Percentiles rank a stretch among this genome's conserved stretches.
These are phyloP conservation scores for Peromyscus leucopus DNA, from an alignment of 2,113 vertebrate species.

Conservation along the genomic window DNA sequence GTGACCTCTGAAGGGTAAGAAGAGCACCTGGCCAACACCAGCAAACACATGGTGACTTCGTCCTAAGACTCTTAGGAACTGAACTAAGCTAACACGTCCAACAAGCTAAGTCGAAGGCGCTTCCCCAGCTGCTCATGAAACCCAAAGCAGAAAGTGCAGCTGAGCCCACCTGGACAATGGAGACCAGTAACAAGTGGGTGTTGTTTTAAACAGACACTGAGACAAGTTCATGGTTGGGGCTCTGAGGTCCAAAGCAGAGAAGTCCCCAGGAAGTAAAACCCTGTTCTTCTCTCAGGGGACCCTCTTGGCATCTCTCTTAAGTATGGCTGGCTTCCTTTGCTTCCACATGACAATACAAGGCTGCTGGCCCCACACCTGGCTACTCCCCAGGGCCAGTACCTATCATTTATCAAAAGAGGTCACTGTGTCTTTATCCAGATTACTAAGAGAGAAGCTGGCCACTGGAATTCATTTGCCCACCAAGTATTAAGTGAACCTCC, in stretches of 20 bases:
- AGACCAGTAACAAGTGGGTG: neutral
- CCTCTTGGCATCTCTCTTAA: conserved; percentile 3
- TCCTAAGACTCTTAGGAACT: neutral
- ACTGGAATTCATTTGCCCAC: neutral
- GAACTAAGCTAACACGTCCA: neutral
- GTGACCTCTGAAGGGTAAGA: neutral
- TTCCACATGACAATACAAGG: neutral
- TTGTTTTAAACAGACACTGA: neutral
- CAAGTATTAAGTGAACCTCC: neutral
- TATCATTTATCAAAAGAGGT: conserved; percentile 10
- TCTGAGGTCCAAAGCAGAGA: neutral
- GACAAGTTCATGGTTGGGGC: neutral
- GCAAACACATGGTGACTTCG: neutral
- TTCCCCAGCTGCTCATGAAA: neutral
- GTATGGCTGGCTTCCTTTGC: neutral
- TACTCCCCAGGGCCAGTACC: neutral
- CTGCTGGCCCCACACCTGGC: neutral
- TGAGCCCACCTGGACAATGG: neutral
- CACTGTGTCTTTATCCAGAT: conserved; percentile 1
- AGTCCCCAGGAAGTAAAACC: neutral
- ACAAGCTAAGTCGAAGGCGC: neutral
- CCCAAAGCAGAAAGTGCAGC: neutral
- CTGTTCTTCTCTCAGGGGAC: neutral
- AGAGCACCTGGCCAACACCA: neutral
- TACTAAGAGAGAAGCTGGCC: neutral